Percentiles rank a stretch among this genome's conserved stretches.
phyloP scores from a whole-genome alignment of 2,797 vertebrate species.

The Muscicapa striata region DNA sequence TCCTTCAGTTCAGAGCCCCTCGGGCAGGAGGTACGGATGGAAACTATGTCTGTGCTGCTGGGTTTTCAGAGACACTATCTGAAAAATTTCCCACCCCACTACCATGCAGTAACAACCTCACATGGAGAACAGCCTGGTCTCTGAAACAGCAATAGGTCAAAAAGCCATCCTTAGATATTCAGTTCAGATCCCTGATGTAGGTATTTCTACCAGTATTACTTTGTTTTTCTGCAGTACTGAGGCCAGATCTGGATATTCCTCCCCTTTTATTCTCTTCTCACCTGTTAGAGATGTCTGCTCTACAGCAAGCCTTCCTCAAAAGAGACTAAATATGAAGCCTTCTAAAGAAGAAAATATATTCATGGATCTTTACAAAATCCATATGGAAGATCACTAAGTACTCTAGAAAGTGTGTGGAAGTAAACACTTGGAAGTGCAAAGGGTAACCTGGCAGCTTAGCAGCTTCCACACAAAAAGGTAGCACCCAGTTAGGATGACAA shows the following conservation, averaged over 20 bases:
- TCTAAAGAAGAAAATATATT: background rate
- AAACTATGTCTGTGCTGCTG: background rate
- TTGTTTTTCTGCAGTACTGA: background rate
- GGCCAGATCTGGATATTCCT: background rate
- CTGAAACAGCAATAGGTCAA: background rate
- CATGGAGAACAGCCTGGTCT: background rate
- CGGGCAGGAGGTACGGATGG: background rate
- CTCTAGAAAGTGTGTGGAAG: background rate
- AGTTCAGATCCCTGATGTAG: background rate
- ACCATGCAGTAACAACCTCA: background rate
- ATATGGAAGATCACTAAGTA: background rate
- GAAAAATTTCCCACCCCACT: background rate
- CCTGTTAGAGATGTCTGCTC: background rate
- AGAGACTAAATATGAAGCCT: background rate
- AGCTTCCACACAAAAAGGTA: rapidly evolving
- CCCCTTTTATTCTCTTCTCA: background rate
- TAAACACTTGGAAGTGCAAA: background rate
- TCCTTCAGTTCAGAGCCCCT: background rate
- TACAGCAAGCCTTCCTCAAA: background rate
- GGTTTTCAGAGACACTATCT: background rate
- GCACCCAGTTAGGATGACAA: background rate
- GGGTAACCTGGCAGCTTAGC: background rate
- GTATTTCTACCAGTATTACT: background rate
- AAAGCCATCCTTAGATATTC: background rate
- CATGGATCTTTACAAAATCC: background rate